These are phyloP conservation scores for Hemicordylus capensis DNA, from an alignment of 2,113 vertebrate species.

Conservation along the genomic window DNA sequence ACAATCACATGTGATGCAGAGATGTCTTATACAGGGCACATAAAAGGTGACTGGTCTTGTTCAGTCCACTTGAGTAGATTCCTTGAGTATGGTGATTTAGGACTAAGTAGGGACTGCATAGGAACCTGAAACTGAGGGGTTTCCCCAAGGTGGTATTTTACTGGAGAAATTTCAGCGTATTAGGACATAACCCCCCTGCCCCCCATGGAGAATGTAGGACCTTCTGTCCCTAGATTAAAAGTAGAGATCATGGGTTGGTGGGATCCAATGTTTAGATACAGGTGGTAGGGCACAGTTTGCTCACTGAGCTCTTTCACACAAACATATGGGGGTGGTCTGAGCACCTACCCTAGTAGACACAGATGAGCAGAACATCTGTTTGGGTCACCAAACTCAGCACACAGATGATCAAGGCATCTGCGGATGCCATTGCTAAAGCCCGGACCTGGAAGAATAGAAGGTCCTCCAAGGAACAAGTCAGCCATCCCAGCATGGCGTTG, in stretches of 20 bases:
- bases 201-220: neutral
- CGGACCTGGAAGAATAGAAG: too few species aligned
- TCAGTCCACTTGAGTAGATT: neutral
- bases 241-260: neutral
- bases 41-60: neutral
- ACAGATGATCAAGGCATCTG: too few species aligned
- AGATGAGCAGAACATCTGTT: too few species aligned
- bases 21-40: neutral
- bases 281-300: neutral
- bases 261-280: neutral
- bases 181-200: neutral
- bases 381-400: too few species aligned
- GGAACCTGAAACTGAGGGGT: neutral
- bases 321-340: too few species aligned
- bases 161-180: neutral
- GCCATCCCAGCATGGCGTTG: too few species aligned
- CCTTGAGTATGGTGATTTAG: neutral
- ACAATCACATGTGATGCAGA: neutral
- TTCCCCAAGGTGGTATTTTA: neutral
- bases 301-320: too few species aligned
- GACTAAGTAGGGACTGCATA: neutral
- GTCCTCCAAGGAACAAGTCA: too few species aligned
- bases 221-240: too few species aligned
- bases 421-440: too few species aligned
- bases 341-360: too few species aligned